Percentiles rank a stretch among this genome's conserved stretches.
Conservation (phyloP, 2,113 vertebrate species). For the Microtus oregoni region DNA sequence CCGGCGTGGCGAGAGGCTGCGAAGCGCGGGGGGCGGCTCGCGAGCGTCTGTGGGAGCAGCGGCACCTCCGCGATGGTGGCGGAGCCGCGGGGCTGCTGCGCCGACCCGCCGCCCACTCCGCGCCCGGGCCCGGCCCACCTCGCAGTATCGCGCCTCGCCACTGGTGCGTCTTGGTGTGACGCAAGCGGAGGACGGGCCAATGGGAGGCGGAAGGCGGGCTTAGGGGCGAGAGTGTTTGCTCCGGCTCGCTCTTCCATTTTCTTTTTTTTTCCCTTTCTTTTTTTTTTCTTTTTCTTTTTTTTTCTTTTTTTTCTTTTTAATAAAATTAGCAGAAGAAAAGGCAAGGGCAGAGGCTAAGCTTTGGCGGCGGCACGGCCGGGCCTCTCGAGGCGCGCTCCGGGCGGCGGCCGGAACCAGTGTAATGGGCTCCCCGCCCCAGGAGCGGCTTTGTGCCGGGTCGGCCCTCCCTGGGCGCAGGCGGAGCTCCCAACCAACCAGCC, state of each 20-base stretch:
- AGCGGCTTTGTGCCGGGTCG: constrained; percentile 52
- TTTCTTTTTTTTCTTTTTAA: neutral
- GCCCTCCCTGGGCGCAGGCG: neutral
- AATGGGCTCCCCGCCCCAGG: neutral
- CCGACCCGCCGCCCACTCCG: constrained; percentile 83
- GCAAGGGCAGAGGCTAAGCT: neutral
- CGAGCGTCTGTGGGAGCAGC: constrained; percentile 78
- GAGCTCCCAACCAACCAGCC: neutral
- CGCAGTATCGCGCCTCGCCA: constrained; percentile 83
- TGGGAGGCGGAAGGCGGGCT: neutral
- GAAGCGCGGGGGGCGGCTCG: constrained; percentile 72
- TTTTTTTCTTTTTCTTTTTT: rapidly evolving
- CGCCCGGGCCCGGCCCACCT: constrained; percentile 85
- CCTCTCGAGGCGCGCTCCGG: neutral
- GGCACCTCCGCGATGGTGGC: constrained; percentile 75
- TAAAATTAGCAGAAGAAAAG: constrained; percentile 52
- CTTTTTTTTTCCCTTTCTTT: too few relatives aligned
- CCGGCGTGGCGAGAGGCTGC: constrained; percentile 43
- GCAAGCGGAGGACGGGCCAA: constrained; percentile 75
- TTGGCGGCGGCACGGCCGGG: neutral
- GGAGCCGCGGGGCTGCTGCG: constrained; percentile 71
- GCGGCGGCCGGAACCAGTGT: neutral
- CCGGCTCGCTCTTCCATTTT: neutral
- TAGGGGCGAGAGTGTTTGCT: neutral
- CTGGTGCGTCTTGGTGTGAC: constrained; percentile 77